phyloP scores from a whole-genome alignment of 1,140 invertebrate species.

The Ruditapes philippinarum region DNA sequence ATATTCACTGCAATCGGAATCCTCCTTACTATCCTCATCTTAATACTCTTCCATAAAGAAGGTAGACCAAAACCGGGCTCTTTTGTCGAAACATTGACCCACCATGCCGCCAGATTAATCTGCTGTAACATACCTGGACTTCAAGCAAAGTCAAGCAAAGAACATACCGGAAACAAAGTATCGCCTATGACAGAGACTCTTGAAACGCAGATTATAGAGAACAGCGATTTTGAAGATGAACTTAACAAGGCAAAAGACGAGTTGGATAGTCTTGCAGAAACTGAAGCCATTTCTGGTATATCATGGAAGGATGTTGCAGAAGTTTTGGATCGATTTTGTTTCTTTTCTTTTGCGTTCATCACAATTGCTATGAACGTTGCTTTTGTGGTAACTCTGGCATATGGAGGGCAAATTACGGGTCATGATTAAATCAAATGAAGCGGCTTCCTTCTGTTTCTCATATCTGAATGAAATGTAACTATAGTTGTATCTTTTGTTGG shows the following conservation, averaged over 20 bases:
- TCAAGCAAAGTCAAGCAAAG: neutral
- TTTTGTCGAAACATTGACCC: neutral
- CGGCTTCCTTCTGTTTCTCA: too few species aligned
- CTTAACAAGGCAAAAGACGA: neutral
- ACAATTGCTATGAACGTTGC: neutral
- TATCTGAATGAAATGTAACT: too few species aligned
- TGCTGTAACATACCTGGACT: neutral
- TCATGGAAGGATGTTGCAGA: neutral
- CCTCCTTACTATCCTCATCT: neutral
- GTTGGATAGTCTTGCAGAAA: neutral
- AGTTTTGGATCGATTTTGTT: slow-evolving; percentile 20
- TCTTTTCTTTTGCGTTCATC: neutral
- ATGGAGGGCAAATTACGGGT: neutral
- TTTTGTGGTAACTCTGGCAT: neutral
- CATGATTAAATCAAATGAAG: too few species aligned
- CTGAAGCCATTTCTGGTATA: neutral
- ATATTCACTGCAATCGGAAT: neutral
- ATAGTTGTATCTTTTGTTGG: too few species aligned
- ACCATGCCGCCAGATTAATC: neutral
- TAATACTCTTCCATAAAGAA: slow-evolving; percentile 33
- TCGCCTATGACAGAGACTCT: neutral
- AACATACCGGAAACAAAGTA: neutral
- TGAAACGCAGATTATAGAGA: neutral
- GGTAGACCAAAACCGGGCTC: neutral
- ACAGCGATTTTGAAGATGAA: neutral